Conservation (phyloP, 2,113 vertebrate genomes). For the Petrocephalus microphthalmus region DNA sequence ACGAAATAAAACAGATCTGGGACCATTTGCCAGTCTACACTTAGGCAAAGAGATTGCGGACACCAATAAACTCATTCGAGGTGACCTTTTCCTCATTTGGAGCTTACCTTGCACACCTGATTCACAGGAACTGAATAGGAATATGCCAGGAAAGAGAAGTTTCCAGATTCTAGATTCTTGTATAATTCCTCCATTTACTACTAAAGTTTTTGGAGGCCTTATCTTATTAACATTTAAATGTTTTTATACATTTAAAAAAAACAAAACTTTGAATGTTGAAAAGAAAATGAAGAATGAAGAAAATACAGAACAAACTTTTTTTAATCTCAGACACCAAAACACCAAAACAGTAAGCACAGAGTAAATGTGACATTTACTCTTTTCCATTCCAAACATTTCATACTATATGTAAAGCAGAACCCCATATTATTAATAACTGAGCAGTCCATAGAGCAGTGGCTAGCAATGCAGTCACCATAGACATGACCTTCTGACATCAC, state of each 20-base stretch:
- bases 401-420: slow-evolving; percentile 36
- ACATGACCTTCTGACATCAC: background rate
- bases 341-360: background rate
- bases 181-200: too few relatives aligned
- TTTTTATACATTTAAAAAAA: too few relatives aligned
- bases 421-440: slow-evolving; percentile 39
- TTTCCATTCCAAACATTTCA: slow-evolving; percentile 48
- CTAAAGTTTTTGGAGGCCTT: background rate
- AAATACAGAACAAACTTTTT: background rate
- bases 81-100: background rate
- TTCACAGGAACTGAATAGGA: background rate
- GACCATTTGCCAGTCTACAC: background rate
- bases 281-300: background rate
- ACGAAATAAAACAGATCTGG: background rate
- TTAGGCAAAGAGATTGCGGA: background rate
- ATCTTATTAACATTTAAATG: background rate
- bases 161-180: background rate
- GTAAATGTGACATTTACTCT: background rate
- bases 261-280: background rate
- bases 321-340: background rate
- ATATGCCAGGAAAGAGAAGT: background rate
- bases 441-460: background rate
- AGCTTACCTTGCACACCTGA: background rate
- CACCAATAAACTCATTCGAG: background rate
- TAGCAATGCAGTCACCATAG: background rate